Conservation (phyloP, 2,113 vertebrate genomes). For the Prochilodus magdalenae region DNA sequence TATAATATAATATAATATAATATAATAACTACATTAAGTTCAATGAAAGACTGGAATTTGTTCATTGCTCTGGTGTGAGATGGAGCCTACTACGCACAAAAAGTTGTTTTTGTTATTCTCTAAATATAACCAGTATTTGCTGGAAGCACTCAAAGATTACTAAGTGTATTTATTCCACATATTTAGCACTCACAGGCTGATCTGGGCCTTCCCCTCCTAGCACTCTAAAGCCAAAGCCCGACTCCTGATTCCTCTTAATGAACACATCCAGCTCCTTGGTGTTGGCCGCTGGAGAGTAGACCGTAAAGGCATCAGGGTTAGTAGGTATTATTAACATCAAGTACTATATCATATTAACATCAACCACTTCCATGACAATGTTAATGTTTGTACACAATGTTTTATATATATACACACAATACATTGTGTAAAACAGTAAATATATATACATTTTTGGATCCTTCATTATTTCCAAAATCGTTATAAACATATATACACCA, state of each 20-base stretch:
- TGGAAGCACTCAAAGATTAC: not conserved
- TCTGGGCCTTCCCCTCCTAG: slow-evolving; percentile 95
- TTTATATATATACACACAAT: too few species aligned
- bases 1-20: too few species aligned
- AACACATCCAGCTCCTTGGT: slow-evolving; percentile 95
- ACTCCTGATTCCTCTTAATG: slow-evolving; percentile 93
- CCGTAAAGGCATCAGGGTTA: not conserved
- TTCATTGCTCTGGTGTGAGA: too few species aligned
- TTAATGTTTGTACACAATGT: too few species aligned
- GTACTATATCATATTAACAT: not conserved
- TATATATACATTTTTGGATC: too few species aligned
- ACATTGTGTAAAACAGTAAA: too few species aligned
- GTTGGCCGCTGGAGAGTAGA: slow-evolving; percentile 82
- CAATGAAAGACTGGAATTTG: too few species aligned
- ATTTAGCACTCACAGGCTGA: slow-evolving; percentile 86
- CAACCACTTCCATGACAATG: not conserved
- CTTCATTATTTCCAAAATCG: too few species aligned
- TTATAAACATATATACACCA: too few species aligned
- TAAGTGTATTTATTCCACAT: not conserved
- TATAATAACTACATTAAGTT: too few species aligned
- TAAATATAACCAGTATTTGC: not conserved
- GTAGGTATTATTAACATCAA: not conserved
- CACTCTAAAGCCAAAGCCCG: slow-evolving; percentile 96
- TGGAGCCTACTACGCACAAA: too few species aligned
- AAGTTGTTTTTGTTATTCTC: not conserved